Evolutionary conservation across 2,888 invertebrate species (phyloP), one percentile per base, ranked within the genome.

Genomic region (Cantharis nigra): DNA sequence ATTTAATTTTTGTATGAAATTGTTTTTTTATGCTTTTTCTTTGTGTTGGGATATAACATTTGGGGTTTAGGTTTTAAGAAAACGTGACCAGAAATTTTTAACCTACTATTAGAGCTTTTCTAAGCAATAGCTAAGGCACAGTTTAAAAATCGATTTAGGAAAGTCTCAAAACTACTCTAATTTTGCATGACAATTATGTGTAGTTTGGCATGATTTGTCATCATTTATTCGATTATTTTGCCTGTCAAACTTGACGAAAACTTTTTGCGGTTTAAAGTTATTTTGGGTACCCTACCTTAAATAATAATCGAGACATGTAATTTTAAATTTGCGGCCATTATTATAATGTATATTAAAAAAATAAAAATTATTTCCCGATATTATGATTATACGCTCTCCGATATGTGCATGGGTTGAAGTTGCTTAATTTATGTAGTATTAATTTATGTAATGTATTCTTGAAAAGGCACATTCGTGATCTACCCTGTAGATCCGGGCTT

Each of bases 401-500:
- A 49, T 49, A 49, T 49, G 49, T 49, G 49, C 49, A 49, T 49
- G 49, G 7, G 2, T 49, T 7, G 49, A 49, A 49, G n/a, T n/a
- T n/a, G 49, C 49, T 49, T n/a, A 49, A n/a, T 49, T 49, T 49
- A 49, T 49, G 49, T 49, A 49, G 49, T 49, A 49, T 49, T 49
- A 49, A 49, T 49, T 49, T 49, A 49, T 49, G 49, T 49, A n/a
- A 49, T 49, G n/a, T 49, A 49, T 49, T 49, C 49, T 49, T 49
- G 49, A 49, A 82, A 87, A 87, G 94, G 94, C 95, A 94, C 96
- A 96, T 96, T 95, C 96, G 97, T 97, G 96, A 97, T 96, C 96
- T 97, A 97, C 97, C 97, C 97, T 97, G 97, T 97, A 97, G 97
- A 97, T 97, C 97, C 97, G 97, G 97, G 97, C 96, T 97, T 97